These are phyloP conservation scores for Notarius quadriscutis DNA, from an alignment of 2,113 vertebrate genomes.

Conservation along the genomic window DNA sequence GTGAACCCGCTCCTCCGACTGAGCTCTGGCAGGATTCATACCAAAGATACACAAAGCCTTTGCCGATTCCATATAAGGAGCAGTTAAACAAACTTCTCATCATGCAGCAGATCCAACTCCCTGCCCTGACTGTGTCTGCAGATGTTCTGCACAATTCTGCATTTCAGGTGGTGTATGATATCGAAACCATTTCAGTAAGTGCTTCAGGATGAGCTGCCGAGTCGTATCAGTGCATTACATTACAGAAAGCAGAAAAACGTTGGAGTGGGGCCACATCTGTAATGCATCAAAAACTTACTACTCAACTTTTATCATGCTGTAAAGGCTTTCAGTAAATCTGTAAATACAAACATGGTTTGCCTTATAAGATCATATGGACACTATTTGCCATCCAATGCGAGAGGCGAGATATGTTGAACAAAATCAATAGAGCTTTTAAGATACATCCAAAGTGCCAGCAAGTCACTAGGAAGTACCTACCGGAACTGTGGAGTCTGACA, in stretches of 20 bases:
- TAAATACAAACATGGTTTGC: background rate
- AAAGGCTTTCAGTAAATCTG: background rate
- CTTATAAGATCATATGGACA: background rate
- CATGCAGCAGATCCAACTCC: background rate
- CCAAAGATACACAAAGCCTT: background rate
- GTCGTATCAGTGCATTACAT: background rate
- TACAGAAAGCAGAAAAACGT: background rate
- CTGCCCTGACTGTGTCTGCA: background rate
- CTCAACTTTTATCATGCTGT: background rate
- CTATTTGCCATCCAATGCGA: background rate
- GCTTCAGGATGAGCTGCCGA: background rate
- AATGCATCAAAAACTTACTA: background rate
- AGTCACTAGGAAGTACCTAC: conserved; percentile 25
- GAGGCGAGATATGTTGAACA: background rate
- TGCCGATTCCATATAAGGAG: background rate
- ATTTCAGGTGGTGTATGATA: background rate
- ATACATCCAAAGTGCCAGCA: background rate
- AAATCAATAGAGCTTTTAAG: conserved; percentile 35
- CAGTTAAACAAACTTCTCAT: background rate
- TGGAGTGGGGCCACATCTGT: background rate
- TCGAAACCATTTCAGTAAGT: background rate
- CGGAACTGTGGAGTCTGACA: background rate
- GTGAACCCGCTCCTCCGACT: background rate
- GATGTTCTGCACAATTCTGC: background rate
- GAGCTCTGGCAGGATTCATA: background rate